These are phyloP conservation scores for Lamprotornis superbus DNA, from an alignment of 2,113 vertebrate species.

Conservation along the genomic window DNA sequence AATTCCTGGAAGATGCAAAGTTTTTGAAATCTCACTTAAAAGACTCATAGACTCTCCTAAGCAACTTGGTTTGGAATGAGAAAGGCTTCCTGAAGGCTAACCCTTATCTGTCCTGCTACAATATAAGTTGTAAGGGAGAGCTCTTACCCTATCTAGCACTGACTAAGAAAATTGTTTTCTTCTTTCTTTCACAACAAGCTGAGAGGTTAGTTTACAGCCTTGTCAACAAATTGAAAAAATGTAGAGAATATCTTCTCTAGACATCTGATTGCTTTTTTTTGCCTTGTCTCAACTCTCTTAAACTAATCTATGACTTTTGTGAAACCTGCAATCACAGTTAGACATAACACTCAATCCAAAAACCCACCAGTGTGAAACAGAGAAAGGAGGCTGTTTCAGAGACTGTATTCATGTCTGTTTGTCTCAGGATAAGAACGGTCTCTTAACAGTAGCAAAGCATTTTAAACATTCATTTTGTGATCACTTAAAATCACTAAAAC, in stretches of 20 bases:
- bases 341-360: background rate
- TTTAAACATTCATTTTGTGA: background rate
- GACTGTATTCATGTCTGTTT: fast-evolving
- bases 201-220: background rate
- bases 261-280: background rate
- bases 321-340: background rate
- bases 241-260: background rate
- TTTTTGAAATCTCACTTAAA: background rate
- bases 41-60: background rate
- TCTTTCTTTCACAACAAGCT: background rate
- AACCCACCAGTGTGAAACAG: background rate
- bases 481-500: background rate
- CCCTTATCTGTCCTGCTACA: background rate
- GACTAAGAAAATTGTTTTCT: background rate
- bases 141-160: background rate
- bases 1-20: background rate
- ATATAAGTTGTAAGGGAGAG: background rate
- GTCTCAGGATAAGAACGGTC: background rate
- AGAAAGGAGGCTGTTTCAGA: background rate
- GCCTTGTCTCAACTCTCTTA: background rate
- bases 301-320: background rate
- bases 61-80: background rate
- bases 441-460: background rate
- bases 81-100: background rate
- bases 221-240: background rate